A percentile compares a stretch with the other conserved stretches of the same genome.
phyloP scores from a whole-genome alignment of 1,140 invertebrate species.

The Ostrea edulis region DNA sequence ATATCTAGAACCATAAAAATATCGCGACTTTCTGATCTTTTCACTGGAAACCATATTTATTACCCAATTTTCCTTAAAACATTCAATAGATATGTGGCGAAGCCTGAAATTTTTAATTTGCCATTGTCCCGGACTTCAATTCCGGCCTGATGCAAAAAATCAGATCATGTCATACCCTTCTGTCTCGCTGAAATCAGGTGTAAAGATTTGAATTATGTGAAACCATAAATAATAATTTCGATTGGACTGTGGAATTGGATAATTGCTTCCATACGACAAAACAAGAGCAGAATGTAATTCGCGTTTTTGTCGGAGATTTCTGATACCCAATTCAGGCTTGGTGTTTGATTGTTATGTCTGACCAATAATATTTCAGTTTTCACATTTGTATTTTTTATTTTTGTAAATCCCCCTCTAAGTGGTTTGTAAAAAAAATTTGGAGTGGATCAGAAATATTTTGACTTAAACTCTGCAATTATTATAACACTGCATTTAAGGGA shows the following conservation, averaged over 20 bases:
- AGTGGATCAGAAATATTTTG: neutral
- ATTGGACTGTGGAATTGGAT: slow-evolving; percentile 23
- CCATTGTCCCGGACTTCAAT: slow-evolving; percentile 16
- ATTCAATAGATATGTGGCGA: slow-evolving; percentile 18
- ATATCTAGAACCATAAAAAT: neutral
- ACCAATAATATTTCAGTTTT: neutral
- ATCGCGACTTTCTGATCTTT: slow-evolving; percentile 5
- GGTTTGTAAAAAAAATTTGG: neutral
- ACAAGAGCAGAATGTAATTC: neutral
- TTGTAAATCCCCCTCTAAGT: no score
- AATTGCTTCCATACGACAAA: slow-evolving; percentile 16
- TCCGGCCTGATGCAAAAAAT: slow-evolving; percentile 27
- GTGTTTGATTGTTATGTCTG: neutral
- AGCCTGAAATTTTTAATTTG: slow-evolving; percentile 38
- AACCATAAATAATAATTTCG: slow-evolving; percentile 39
- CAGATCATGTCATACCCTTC: slow-evolving; percentile 22
- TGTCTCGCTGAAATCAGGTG: slow-evolving; percentile 28
- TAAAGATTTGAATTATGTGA: slow-evolving; percentile 30
- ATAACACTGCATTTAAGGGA: neutral
- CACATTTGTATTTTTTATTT: neutral
- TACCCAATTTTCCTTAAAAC: neutral
- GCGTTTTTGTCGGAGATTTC: neutral
- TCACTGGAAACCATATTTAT: slow-evolving; percentile 26
- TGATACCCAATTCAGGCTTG: neutral
- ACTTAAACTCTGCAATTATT: neutral